Evolutionary conservation across 2,888 invertebrate genomes (phyloP).

Genomic region (Yponomeuta malinellus): DNA sequence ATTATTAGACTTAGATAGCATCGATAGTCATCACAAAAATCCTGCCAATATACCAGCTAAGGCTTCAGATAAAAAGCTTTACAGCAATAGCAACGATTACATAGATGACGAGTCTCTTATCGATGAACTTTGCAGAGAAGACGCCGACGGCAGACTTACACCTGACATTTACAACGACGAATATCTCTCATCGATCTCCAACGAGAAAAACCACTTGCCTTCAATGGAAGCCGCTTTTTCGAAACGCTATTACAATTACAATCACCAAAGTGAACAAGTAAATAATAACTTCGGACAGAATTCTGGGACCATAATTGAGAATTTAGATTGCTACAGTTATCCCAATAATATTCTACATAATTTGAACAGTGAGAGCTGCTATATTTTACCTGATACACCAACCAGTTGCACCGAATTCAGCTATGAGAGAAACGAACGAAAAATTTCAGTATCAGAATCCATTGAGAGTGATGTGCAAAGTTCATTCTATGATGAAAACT

Average conservation of each 20-base stretch:
- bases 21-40: slow-evolving; percentile 57
- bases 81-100: slow-evolving; percentile 44
- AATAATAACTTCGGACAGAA: slow-evolving; percentile 25
- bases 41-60: slow-evolving; percentile 38
- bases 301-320: slow-evolving; percentile 39
- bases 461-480: slow-evolving; percentile 65
- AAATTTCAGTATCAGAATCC: slow-evolving; percentile 60
- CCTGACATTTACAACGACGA: slow-evolving; percentile 58
- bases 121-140: slow-evolving; percentile 67
- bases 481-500: slow-evolving; percentile 62
- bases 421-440: slow-evolving; percentile 54
- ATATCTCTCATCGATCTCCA: slow-evolving; percentile 40
- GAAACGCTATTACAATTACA: slow-evolving; percentile 53
- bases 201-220: slow-evolving; percentile 54
- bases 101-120: slow-evolving; percentile 68
- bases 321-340: slow-evolving; percentile 65
- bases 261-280: slow-evolving; percentile 24
- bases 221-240: slow-evolving; percentile 67
- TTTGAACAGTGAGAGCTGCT: slow-evolving; percentile 52
- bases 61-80: slow-evolving; percentile 28
- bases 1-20: slow-evolving; percentile 57
- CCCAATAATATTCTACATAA: slow-evolving; percentile 64
- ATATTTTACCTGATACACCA: slow-evolving; percentile 60
- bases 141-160: slow-evolving; percentile 50
- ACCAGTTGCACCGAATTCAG: slow-evolving; percentile 62